Base-by-base conservation (phyloP, 2,888 invertebrate species). In the Biston betularia region DNA sequence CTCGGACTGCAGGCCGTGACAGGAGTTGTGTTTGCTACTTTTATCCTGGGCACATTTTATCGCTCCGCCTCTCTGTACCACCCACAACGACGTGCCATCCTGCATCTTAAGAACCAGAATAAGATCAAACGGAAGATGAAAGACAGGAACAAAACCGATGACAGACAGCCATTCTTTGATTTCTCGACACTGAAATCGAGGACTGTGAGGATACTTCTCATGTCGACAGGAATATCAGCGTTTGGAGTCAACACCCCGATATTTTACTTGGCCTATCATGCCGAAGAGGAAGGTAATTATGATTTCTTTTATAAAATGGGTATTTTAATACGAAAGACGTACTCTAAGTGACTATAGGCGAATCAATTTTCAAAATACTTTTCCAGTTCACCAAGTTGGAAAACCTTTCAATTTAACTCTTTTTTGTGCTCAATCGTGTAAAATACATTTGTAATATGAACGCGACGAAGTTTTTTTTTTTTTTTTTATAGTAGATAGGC, bases 51-150 rank as follows among this genome's bases (percentile, higher is more conserved):
- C 60, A 97, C 97, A 6, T 97, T 97, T 90, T 98, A 98, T 90
- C 96, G 98, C 42, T 97, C 97, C 7, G 97, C 98, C 0, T 97
- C 97, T 0, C 94, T 98, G 9, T 98, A 98, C 89, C 98, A 98
- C 85, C 98, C 98, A 0, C 97, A 98, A 84, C 89, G 98, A 65
- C 94, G 97, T 68, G 98, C 97, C 67, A 98, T 98, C 78, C 94
- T 98, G 49, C 98, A 98, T 87, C 95, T 98, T 80, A 98, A 98
- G 89, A 97, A 97, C 89, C 97, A 98, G 86, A 94, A 87, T 77
- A 94, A 94, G 76, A 94, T 94, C 80, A 97, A 97, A 84, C 94
- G 97, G 71, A 97, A 97, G 88, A 96, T 97, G 93, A 97, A 97
- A 86, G 97, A 97, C 83, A 96, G 96, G 81, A 97, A 95, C 82